Conservation (phyloP, 2,888 invertebrate genomes). For the Bursaphelenchus okinawaensis region DNA sequence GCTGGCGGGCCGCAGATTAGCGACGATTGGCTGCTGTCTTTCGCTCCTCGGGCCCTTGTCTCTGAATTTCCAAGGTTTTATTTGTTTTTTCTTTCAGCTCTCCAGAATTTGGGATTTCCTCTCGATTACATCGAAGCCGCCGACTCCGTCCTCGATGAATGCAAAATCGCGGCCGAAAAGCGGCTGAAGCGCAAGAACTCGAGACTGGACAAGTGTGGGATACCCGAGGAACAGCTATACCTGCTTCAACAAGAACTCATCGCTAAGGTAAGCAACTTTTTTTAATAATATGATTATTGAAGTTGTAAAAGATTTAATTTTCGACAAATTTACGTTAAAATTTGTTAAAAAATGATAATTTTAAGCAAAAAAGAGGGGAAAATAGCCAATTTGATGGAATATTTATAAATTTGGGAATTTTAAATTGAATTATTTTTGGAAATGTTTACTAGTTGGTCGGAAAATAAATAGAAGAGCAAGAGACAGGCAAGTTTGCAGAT, state of each 20-base stretch:
- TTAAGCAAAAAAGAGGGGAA: too few relatives aligned
- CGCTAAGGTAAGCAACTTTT: background rate
- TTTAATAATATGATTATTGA: background rate
- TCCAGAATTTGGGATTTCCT: constrained; percentile 80
- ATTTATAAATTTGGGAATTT: too few relatives aligned
- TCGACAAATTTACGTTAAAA: background rate
- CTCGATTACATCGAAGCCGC: constrained; percentile 69
- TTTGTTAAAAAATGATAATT: background rate
- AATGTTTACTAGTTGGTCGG: too few relatives aligned
- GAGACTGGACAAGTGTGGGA: constrained; percentile 89
- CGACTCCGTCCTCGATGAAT: constrained; percentile 85
- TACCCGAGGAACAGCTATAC: constrained; percentile 92
- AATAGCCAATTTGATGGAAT: too few relatives aligned
- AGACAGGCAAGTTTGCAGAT: too few relatives aligned
- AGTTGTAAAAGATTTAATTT: background rate
- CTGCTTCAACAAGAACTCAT: constrained; percentile 79
- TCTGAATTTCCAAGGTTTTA: background rate
- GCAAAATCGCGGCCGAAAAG: constrained; percentile 87
- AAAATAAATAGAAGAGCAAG: too few relatives aligned
- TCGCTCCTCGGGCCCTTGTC: background rate
- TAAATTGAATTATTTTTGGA: too few relatives aligned
- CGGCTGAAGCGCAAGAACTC: constrained; percentile 80
- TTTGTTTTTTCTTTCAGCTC: constrained; percentile 59
- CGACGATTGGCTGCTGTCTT: background rate
- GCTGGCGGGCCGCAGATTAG: background rate